Percentiles rank a stretch among this genome's conserved stretches.
phyloP scores from a whole-genome alignment of 2,888 invertebrate genomes.

The Herminia tarsipennalis region DNA sequence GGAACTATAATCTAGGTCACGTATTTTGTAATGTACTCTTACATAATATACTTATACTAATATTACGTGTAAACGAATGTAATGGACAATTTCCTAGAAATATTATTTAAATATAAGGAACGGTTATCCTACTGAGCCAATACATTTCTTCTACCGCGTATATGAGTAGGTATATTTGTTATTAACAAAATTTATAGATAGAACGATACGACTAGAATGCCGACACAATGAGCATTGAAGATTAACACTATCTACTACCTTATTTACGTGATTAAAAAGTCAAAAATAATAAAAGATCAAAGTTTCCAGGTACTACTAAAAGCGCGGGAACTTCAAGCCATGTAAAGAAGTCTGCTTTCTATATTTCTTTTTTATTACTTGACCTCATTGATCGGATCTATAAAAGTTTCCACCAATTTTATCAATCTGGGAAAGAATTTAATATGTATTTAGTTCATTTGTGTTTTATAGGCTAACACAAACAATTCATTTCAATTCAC shows the following conservation, averaged over 20 bases:
- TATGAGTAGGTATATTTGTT: conserved; percentile 30
- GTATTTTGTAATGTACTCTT: conserved; percentile 54
- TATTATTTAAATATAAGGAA: conserved; percentile 52
- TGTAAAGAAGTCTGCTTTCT: background rate
- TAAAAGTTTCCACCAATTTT: too few relatives aligned
- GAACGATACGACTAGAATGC: conserved; percentile 69
- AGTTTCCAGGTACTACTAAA: background rate
- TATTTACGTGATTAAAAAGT: conserved; percentile 30
- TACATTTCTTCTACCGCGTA: conserved; percentile 47
- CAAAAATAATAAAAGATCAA: too few relatives aligned
- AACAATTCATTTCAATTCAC: too few relatives aligned
- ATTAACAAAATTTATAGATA: conserved; percentile 42
- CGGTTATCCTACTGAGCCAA: conserved; percentile 67
- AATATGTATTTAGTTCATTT: too few relatives aligned
- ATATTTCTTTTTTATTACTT: background rate
- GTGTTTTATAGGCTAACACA: too few relatives aligned
- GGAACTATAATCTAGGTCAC: conserved; percentile 64
- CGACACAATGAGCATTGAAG: conserved; percentile 45
- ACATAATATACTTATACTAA: conserved; percentile 44
- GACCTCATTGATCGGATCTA: background rate
- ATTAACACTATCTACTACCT: conserved; percentile 19
- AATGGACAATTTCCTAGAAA: conserved; percentile 54
- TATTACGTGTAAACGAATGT: conserved; percentile 51
- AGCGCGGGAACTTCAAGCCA: conserved; percentile 1
- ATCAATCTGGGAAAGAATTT: too few relatives aligned